Conservation (phyloP, 1,140 invertebrate species). For the Drosophila santomea region DNA sequence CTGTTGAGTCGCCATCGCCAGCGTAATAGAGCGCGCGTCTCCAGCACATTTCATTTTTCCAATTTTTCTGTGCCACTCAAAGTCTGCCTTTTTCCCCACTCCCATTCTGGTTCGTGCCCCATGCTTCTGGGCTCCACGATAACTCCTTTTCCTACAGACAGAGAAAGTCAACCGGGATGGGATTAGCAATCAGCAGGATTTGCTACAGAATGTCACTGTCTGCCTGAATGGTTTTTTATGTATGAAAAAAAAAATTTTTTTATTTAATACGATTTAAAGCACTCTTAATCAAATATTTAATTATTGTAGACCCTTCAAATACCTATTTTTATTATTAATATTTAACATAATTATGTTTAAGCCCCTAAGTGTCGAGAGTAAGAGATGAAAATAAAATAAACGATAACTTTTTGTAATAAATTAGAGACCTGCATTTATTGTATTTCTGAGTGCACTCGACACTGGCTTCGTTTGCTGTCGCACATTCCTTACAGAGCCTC, state of each 20-base stretch:
- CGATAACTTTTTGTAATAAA: neutral
- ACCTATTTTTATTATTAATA: no score
- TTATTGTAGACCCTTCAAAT: neutral
- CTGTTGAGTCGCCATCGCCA: conserved; percentile 56
- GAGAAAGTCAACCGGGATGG: neutral
- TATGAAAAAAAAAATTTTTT: neutral
- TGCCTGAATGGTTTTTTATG: neutral
- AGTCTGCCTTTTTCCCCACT: conserved; percentile 37
- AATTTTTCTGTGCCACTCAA: conserved; percentile 62
- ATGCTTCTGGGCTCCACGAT: neutral
- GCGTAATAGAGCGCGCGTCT: conserved; percentile 15
- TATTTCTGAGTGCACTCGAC: conserved; percentile 6
- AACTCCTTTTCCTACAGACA: conserved; percentile 1
- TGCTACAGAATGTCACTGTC: neutral
- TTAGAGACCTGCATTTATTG: neutral
- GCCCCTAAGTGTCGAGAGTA: neutral
- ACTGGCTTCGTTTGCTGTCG: conserved; percentile 32
- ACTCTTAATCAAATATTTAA: neutral
- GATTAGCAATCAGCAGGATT: neutral
- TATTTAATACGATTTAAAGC: no score
- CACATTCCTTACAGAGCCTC: conserved; percentile 18
- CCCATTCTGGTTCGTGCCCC: neutral
- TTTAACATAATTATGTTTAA: no score
- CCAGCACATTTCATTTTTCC: conserved; percentile 63
- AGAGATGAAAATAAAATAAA: neutral